Evolutionary conservation across 1,140 invertebrate genomes (phyloP), one percentile per base, ranked within the genome.

Genomic region (Cydia pomonella): DNA sequence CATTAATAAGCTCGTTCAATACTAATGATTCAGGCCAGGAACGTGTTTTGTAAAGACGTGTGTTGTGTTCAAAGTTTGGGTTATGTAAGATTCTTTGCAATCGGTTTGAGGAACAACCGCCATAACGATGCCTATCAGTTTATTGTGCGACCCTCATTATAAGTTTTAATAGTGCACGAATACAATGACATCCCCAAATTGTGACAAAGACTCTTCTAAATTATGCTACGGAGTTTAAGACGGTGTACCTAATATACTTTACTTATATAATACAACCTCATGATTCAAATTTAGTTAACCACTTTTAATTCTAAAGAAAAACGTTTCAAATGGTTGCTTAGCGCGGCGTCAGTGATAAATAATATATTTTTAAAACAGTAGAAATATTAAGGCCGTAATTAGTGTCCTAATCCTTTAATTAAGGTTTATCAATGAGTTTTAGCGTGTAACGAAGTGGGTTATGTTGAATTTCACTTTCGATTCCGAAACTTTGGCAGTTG

Each of bases 151-250:
- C 38, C 76, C 84, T 88, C 82, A 84, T 88, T 88, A 88, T 87
- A 88, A 88, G 82, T 87, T 88, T 88, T 88, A 88, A 88, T 82
- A 85, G 84, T 79, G 80, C 69, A 66, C 78, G 79, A 82, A 73
- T 82, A 87, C 82, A 84, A 83, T 82, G 82, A 83, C 75, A 77
- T 84, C 66, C 76, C 77, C 59, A 82, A 83, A 29, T 76, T 80
- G 77, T 79, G 76, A 78, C 74, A 73, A 73, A 73, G 50, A 23
- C 44, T 10, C 27, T 73, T 27, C 41, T 73, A 73, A 27, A 73
- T 73, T 73, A 73, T 73, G 16, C 41, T 72, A 72, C 5, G 18
- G n/a, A 27, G 38, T 73, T 47, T 33, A 73, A 72, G n/a, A 29
- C 12, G 18, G 9, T 69, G 2, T 33, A 69, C 21, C 47, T 50